These are phyloP conservation scores for Therioaphis trifolii DNA, from an alignment of 2,888 invertebrate genomes.

Conservation along the genomic window DNA sequence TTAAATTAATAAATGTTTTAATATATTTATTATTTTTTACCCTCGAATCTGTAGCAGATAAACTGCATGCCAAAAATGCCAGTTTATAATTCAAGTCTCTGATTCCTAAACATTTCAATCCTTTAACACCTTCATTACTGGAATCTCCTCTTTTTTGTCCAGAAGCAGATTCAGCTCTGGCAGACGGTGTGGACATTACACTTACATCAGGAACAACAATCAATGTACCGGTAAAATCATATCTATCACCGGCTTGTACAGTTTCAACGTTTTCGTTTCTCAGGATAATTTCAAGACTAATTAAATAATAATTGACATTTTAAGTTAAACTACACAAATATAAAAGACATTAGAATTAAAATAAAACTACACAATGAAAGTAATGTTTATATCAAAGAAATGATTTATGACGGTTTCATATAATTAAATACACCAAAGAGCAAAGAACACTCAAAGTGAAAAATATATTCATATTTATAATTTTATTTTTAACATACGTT, in stretches of 20 bases:
- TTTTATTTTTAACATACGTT: no score
- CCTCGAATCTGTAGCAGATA: slow-evolving; percentile 85
- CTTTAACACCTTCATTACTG: slow-evolving; percentile 86
- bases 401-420: neutral
- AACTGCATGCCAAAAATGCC: slow-evolving; percentile 94
- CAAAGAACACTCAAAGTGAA: no score
- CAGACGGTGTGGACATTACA: slow-evolving; percentile 85
- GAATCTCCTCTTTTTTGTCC: slow-evolving; percentile 79
- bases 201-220: slow-evolving; percentile 98
- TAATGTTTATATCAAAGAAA: neutral
- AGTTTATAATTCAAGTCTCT: slow-evolving; percentile 87
- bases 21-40: slow-evolving; percentile 68
- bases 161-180: slow-evolving; percentile 83
- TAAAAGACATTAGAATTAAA: neutral
- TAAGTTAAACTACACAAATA: neutral
- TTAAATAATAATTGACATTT: slow-evolving; percentile 36
- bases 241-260: slow-evolving; percentile 87
- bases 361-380: no score
- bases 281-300: slow-evolving; percentile 88
- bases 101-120: slow-evolving; percentile 86
- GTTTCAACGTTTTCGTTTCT: slow-evolving; percentile 96
- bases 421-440: no score
- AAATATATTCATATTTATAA: no score
- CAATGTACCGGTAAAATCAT: slow-evolving; percentile 94
- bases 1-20: neutral